Evolutionary conservation across 2,113 vertebrate genomes (phyloP).

Genomic region (Tenrec ecaudatus): DNA sequence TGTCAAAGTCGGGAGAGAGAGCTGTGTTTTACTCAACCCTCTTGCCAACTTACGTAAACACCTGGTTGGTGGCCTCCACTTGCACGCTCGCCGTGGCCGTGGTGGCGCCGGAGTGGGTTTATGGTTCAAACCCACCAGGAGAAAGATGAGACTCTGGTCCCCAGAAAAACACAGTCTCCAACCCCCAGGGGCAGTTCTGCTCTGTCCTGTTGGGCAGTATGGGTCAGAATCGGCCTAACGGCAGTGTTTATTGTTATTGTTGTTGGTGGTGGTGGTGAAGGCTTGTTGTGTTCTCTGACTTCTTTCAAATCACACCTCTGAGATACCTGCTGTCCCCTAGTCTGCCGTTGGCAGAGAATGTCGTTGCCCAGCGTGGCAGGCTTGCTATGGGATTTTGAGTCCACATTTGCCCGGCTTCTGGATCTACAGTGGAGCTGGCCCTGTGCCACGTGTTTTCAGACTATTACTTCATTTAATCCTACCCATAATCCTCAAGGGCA

Average conservation of each 20-base stretch:
- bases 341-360: slow-evolving; percentile 8
- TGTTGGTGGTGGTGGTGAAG: too few relatives aligned
- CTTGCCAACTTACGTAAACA: background rate
- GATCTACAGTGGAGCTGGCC: background rate
- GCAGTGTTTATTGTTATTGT: too few relatives aligned
- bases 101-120: too few relatives aligned
- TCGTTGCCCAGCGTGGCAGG: background rate
- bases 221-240: too few relatives aligned
- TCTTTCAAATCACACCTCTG: background rate
- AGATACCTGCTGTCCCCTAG: background rate
- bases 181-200: too few relatives aligned
- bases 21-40: background rate
- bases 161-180: too few relatives aligned
- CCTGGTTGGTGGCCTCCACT: background rate
- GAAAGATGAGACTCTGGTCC: background rate
- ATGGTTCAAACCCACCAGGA: too few relatives aligned
- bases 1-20: background rate
- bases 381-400: background rate
- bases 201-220: too few relatives aligned
- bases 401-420: background rate
- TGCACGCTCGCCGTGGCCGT: background rate
- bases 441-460: background rate
- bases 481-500: background rate
- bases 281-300: background rate
- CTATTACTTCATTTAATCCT: slow-evolving; percentile 3